Evolutionary conservation across 2,113 vertebrate species (phyloP), one percentile per base, ranked within the genome.

Genomic region (Terrapene triunguis): DNA sequence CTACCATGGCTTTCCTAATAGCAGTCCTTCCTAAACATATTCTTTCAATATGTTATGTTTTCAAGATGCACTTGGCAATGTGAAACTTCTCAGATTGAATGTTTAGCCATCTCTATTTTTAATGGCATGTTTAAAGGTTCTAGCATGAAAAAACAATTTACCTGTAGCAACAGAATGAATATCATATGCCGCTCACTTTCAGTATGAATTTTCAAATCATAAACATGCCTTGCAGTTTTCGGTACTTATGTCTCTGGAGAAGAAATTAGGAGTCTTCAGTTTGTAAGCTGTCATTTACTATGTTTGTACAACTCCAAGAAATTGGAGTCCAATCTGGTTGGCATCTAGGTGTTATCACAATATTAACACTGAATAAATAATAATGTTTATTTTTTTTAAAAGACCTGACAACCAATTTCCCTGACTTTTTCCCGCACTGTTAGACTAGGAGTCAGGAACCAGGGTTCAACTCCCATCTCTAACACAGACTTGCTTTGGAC

Each of bases 41-140:
- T 89, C 96, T 95, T 88, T 78, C 84, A 81, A 92, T 74, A 50
- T 89, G 95, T 86, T 80, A 10, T 78, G 85, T 88, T 96, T 88
- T 59, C 57, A 78, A 89, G 89, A 86, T 76, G 2, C 42, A 54
- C 25, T 85, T 89, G 8, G 54, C 82, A n/a, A 83, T 94, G 85
- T 89, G 95, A 57, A 82, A 81, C 83, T 89, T 94, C 84, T 92
- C 96, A 97, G 48, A 86, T 95, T 93, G 80, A 96, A 95, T 92
- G 85, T 95, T 88, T 35, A 93, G 62, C 32, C 38, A 85, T 42
- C 85, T 82, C 82, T 87, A 22, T 90, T 92, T 97, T 88, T 83
- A 81, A 48, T 89, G 88, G 87, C 94, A 92, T 84, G n/a, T 89
- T 93, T 95, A 32, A 47, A 88, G 51, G 87, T 83, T 84, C 53